phyloP scores from a whole-genome alignment of 23 tunicate species.

The Corella eumyota region DNA sequence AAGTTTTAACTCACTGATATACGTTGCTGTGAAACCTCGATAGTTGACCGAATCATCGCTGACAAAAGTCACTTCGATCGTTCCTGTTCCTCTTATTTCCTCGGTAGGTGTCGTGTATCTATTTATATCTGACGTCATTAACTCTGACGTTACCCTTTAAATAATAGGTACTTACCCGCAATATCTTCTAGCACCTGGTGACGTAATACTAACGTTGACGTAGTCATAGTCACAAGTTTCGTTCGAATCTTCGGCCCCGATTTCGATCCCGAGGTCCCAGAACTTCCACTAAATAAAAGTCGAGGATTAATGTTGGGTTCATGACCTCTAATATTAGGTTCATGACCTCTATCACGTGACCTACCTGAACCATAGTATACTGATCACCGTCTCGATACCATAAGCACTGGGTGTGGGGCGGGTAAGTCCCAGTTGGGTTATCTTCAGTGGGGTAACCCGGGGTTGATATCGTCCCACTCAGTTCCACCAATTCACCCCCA shows the following conservation, averaged over 20 bases:
- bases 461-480: constrained; percentile 15
- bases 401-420: constrained; percentile 23
- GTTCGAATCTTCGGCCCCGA: constrained; percentile 28
- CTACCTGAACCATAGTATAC: constrained; percentile 50
- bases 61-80: constrained; percentile 34
- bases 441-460: constrained; percentile 69
- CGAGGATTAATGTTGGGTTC: neutral
- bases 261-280: constrained; percentile 44
- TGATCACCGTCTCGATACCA: constrained; percentile 49
- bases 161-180: constrained; percentile 76
- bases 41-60: constrained; percentile 39
- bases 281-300: constrained; percentile 41
- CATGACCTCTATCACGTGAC: too few species aligned
- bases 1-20: constrained; percentile 42
- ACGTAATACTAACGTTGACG: constrained; percentile 46
- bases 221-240: constrained; percentile 66
- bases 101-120: constrained; percentile 26
- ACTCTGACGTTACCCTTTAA: too few species aligned
- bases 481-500: constrained; percentile 36
- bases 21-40: constrained; percentile 57
- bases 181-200: constrained; percentile 45
- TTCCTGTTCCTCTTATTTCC: constrained; percentile 53
- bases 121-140: too few species aligned
- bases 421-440: constrained; percentile 40
- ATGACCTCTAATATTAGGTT: too few species aligned